Evolutionary conservation across 1,140 invertebrate species (phyloP), one percentile per base, ranked within the genome.

Genomic region (Brachionus angularis): DNA sequence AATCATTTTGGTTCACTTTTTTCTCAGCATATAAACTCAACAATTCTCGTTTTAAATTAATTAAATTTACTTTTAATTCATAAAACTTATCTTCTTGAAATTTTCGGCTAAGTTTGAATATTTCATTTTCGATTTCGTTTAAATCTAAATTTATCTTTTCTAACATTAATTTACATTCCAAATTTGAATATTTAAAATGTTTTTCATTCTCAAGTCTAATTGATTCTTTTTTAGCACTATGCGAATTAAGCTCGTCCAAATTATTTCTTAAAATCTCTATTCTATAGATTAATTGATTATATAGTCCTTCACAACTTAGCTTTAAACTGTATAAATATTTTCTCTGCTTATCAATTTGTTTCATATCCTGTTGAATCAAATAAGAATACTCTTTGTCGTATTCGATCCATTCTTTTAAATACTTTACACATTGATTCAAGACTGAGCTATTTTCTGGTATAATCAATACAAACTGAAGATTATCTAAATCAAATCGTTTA

Each of bases 1-100:
- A 46, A 46, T 64, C 58, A 47, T 39, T 44, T 42, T 64, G 23
- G 18, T 47, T 46, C 5, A 64, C 8, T 31, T 46, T 64, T 31
- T 64, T 47, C 7, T 46, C 16, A n/a, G 12, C 25, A 7, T 46
- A 64, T 14, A 16, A 27, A 10, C 7, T 18, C 8, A 29, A 8
- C 23, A 47, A n/a, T 10, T 47, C 39, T 7, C 16, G 23, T 33
- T 64, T 33, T 12, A 64, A 47, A 18, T 16, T 46, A 31, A 31
- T 18, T 27, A 64, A 33, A 46, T 33, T 29, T 29, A n/a, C 39
- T 10, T 64, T 64, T 46, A 46, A 21, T 16, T 31, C n/a, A 2
- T 23, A 46, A 23, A 39, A 31, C 18, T 64, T 64, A 27, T 64
- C 39, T 1, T 14, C 18, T 27, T 23, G 27, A 10, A 25, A 25